phyloP scores from a whole-genome alignment of 2,888 invertebrate genomes.

The Tenthredo livida region DNA sequence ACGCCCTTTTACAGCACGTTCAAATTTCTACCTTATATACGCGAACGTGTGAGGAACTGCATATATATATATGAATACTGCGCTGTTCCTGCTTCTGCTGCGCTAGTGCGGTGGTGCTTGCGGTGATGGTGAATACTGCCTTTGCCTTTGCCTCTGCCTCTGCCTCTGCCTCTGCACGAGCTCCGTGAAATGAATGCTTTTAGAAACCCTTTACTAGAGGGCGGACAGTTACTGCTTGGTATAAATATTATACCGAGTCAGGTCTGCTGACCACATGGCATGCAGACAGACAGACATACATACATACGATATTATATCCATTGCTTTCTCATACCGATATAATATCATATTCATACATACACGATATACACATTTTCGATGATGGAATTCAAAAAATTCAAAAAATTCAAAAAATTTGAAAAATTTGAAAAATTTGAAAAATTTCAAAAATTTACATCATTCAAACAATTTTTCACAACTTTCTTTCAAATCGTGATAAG shows the following conservation, averaged over 20 bases:
- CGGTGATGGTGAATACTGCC: constrained; percentile 27
- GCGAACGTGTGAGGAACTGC: not conserved
- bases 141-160: constrained; percentile 2
- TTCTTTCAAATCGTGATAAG: too few species aligned
- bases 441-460: too few species aligned
- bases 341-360: not conserved
- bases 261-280: constrained; percentile 71
- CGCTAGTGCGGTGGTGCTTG: constrained; percentile 43
- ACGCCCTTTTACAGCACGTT: constrained; percentile 76
- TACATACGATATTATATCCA: not conserved
- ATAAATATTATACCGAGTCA: constrained; percentile 72
- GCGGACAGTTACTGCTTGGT: constrained; percentile 75
- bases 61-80: not conserved
- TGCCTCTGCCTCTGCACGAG: constrained; percentile 57
- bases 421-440: too few species aligned
- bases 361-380: too few species aligned
- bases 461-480: too few species aligned
- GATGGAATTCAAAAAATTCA: too few species aligned
- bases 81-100: not conserved
- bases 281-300: constrained; percentile 58
- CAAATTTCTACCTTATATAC: constrained; percentile 49
- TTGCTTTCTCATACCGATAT: not conserved
- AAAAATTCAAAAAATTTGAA: too few species aligned
- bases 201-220: constrained; percentile 75
- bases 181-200: constrained; percentile 76